Percentiles rank a stretch among this genome's conserved stretches.
phyloP scores from a whole-genome alignment of 1,140 invertebrate species.

The Drosophila arizonae region DNA sequence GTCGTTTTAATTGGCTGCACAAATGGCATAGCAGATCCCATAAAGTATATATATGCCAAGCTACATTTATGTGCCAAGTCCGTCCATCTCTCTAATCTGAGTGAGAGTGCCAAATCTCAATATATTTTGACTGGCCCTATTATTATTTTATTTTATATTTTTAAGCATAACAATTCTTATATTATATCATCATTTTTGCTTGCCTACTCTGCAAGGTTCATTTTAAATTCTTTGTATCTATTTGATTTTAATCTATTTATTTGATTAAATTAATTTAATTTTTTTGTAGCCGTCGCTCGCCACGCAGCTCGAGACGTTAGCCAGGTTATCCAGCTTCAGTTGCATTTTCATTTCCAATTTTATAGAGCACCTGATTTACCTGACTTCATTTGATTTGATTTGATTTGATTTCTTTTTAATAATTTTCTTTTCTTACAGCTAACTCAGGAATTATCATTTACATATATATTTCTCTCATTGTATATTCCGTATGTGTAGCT shows the following conservation, averaged over 20 bases:
- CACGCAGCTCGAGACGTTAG: slow-evolving; percentile 76
- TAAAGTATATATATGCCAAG: neutral
- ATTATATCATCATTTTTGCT: neutral
- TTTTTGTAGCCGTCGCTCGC: slow-evolving; percentile 84
- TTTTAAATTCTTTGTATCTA: slow-evolving; percentile 2
- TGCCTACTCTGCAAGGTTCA: neutral
- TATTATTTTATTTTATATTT: too few relatives aligned
- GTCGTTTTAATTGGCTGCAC: too few relatives aligned
- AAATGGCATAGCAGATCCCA: neutral
- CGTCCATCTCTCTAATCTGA: too few relatives aligned
- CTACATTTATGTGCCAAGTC: too few relatives aligned
- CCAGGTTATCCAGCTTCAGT: slow-evolving; percentile 54
- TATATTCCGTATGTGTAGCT: slow-evolving; percentile 25
- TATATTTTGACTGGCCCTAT: too few relatives aligned
- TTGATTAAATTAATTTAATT: slow-evolving; percentile 63
- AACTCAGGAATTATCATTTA: slow-evolving; percentile 63
- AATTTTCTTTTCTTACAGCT: slow-evolving; percentile 57
- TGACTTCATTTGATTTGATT: slow-evolving; percentile 5
- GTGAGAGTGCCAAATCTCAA: too few relatives aligned
- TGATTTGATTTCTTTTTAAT: slow-evolving; percentile 21
- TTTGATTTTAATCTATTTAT: slow-evolving; percentile 38
- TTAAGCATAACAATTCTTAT: neutral
- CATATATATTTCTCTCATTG: slow-evolving; percentile 11
- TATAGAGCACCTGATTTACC: slow-evolving; percentile 36
- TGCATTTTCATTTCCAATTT: slow-evolving; percentile 51